phyloP scores from a whole-genome alignment of 1,140 invertebrate species.

The Neodiprion pinetum region DNA sequence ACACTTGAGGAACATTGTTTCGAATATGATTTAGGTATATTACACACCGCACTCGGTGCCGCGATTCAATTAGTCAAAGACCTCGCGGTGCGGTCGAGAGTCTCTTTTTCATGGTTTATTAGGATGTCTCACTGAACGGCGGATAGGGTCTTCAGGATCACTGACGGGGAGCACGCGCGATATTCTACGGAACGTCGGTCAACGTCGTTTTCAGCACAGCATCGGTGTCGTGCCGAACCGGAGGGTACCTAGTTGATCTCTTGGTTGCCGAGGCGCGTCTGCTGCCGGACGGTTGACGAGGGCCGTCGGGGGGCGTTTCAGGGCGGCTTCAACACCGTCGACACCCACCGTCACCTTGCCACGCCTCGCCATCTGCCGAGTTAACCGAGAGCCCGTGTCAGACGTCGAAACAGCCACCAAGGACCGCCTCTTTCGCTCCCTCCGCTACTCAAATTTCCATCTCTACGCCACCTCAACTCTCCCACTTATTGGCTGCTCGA shows the following conservation, averaged over 20 bases:
- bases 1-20: too few species aligned
- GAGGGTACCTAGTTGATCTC: conserved; percentile 54
- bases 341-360: conserved; percentile 30
- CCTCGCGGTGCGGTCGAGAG: too few species aligned
- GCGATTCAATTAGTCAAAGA: too few species aligned
- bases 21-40: too few species aligned
- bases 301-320: conserved; percentile 54
- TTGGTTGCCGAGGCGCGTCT: conserved; percentile 60
- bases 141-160: too few species aligned
- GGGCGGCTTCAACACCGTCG: conserved; percentile 22
- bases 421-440: conserved; percentile 25
- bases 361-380: neutral
- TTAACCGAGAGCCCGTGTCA: conserved; percentile 19
- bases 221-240: conserved; percentile 25
- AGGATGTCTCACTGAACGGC: too few species aligned
- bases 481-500: neutral
- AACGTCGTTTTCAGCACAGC: too few species aligned
- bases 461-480: conserved; percentile 15
- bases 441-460: conserved; percentile 4
- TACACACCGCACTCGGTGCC: too few species aligned
- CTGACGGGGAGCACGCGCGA: too few species aligned
- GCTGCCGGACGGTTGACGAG: conserved; percentile 47
- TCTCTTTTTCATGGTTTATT: too few species aligned
- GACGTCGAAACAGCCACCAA: conserved; percentile 20
- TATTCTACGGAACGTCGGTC: conserved; percentile 35